Base-by-base conservation (phyloP, 2,797 vertebrate genomes). In the Lutjanus argentimaculatus region DNA sequence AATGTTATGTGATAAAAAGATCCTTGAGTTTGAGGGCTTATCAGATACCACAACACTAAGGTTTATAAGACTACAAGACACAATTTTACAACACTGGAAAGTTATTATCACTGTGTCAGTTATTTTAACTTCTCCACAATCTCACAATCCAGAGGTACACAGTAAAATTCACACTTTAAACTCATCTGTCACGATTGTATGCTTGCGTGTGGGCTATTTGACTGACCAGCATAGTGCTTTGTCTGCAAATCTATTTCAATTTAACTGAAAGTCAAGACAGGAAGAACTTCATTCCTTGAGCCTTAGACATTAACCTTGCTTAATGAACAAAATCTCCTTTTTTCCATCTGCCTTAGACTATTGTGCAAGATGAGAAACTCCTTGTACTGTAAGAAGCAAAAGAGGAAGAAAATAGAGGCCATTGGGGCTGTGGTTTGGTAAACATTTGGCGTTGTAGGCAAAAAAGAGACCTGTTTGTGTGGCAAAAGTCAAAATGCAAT, bases 351-450 rank as follows among this genome's bases (percentile, higher is more conserved):
- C 30, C 15, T 52, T 64, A 5, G 53, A 53, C 40, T 53, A 1
- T 72, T 72, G 58, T 72, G 73, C 49, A 76, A 68, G 36, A 63
- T 21, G 11, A 25, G 58, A 56, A 71, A 42, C 4, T 9, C 2
- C 19, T 1, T 10, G 7, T 52, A 3, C 14, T 53, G 45, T 12
- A 14, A 49, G 42, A 72, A 55, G 17, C 13, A 21, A 67, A 63
- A 72, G 63, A 72, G 64, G 74, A 68, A 67, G 63, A 67, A 45
- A 56, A 56, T 9, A 3, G 49, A 25, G 42, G 21, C 5, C 2
- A 3, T n/a, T 15, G 4, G 7, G 36, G n/a, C 2, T 13, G 43
- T 43, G 16, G 15, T 65, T 65, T 66, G 21, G 17, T 14, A 43
- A 36, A 48, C 30, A 40, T 66, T 52, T 65, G 6, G 12, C 48